Evolutionary conservation across 2,888 invertebrate species (phyloP).

Genomic region (Protonemura montana): DNA sequence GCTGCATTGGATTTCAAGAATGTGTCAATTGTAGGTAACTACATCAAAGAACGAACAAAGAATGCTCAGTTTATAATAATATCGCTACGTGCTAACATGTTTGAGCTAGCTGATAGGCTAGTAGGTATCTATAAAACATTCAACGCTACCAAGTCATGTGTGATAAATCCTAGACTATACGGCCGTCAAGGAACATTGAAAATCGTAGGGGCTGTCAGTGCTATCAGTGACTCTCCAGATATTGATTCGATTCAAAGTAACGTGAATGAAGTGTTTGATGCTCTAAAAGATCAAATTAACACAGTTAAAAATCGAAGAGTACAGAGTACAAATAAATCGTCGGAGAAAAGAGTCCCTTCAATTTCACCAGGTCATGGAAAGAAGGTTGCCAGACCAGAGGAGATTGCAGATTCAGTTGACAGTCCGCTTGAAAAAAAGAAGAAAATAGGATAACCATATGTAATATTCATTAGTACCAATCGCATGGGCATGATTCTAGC

Average conservation of each 20-base stretch:
- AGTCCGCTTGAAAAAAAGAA: neutral
- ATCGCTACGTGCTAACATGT: conserved; percentile 96
- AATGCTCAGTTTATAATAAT: conserved; percentile 99
- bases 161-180: conserved; percentile 62
- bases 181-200: conserved; percentile 22
- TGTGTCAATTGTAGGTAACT: conserved; percentile 96
- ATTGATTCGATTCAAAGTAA: too few relatives aligned
- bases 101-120: conserved; percentile 89
- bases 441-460: too few relatives aligned
- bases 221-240: too few relatives aligned
- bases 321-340: neutral
- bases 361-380: neutral
- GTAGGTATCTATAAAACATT: conserved; percentile 96
- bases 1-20: conserved; percentile 98
- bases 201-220: too few relatives aligned
- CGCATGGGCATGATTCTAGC: too few relatives aligned
- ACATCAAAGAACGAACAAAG: conserved; percentile 94
- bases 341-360: neutral
- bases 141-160: conserved; percentile 84
- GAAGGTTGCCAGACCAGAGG: neutral
- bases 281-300: neutral
- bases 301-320: neutral
- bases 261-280: neutral
- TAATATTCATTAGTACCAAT: too few relatives aligned
- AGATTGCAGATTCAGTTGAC: neutral